These are phyloP conservation scores for Micromys minutus DNA, from an alignment of 2,113 vertebrate genomes.

Conservation along the genomic window DNA sequence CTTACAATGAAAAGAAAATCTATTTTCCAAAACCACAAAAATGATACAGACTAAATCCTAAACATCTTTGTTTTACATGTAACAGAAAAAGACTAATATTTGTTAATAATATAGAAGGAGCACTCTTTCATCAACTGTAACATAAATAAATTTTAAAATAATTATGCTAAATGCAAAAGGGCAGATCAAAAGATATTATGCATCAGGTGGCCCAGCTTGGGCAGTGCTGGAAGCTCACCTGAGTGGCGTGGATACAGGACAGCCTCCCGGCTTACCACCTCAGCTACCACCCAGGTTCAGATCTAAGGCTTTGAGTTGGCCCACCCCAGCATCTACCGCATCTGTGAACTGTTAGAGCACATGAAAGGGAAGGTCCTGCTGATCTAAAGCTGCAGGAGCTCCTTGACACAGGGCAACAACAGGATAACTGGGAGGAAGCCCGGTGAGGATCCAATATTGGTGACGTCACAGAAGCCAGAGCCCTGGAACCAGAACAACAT, in stretches of 20 bases:
- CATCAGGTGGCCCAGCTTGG: background rate
- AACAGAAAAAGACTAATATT: background rate
- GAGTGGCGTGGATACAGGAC: background rate
- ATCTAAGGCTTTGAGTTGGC: background rate
- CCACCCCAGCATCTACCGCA: background rate
- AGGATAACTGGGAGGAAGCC: background rate
- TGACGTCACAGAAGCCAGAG: background rate
- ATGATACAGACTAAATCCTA: background rate
- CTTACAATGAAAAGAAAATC: background rate
- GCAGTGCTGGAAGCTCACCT: background rate
- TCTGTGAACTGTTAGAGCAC: background rate
- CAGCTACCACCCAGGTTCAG: background rate
- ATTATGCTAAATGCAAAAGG: conserved; percentile 22
- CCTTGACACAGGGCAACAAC: background rate
- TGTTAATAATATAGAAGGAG: background rate
- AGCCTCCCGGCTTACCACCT: background rate
- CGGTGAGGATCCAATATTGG: background rate
- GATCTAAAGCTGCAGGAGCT: background rate
- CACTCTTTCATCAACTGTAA: background rate
- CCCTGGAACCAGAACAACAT: background rate
- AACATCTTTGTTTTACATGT: background rate
- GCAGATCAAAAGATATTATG: background rate
- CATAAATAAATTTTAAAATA: background rate
- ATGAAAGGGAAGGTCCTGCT: background rate
- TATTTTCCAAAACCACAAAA: background rate